Base-by-base conservation (phyloP, 2,888 invertebrate genomes). In the Petrolisthes manimaculis region DNA sequence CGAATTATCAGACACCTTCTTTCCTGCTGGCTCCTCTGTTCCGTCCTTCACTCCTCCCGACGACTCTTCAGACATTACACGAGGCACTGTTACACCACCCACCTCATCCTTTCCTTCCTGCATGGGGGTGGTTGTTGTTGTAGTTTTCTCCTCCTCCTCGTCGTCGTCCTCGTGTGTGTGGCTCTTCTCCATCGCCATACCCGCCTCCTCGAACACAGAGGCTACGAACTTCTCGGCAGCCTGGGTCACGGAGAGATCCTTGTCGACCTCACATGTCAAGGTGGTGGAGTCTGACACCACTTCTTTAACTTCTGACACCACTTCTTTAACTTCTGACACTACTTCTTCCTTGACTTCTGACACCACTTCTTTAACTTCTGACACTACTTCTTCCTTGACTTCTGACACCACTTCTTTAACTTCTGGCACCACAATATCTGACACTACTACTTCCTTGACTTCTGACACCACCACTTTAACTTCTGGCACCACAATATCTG, bases 301-400 rank as follows among this genome's bases (percentile, higher is more conserved):
- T 37, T 80, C 9, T 24, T n/a, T n/a, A n/a, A n/a, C n/a, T n/a
- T 54, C 5, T 54, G 54, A 5, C 51, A 14, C 78, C 12, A 8
- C 75, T 78, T n/a, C 78, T 78, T 51, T 78, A 54, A 5, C 18
- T 78, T 61, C n/a, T n/a, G 61, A 61, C 74, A 74, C 74, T 74
- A 24, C 24, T 24, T 80, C 9, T 24, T 80, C 18, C 51, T 37
- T 77, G 18, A 74, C 14, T 74, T 54, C 8, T 21, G 24, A 4
- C 21, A 55, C 5, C 51, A 24, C 37, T n/a, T 80, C 61, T 55
- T 53, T 79, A 0, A 3, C 79, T 4, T 6, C 56, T 21, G 77
- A 37, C 37, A 53, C 77, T 3, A 6, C 77, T 5, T 77, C 77
- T 21, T 74, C 18, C 18, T 37, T 77, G 37, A 51, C 77, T 77